phyloP scores from a whole-genome alignment of 92 coral and sea anemone genomes.

The Bergia puertoricense region DNA sequence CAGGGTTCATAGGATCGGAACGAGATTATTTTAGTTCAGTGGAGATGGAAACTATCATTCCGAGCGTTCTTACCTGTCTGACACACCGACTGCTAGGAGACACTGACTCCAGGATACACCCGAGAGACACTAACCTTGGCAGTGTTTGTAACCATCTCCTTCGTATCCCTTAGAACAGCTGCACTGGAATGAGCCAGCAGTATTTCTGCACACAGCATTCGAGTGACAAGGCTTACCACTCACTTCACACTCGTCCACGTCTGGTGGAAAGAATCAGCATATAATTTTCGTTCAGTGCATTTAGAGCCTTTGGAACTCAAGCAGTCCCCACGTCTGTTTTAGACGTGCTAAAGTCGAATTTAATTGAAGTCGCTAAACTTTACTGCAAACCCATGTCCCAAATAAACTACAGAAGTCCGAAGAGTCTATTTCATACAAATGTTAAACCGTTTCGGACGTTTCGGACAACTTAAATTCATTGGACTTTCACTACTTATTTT shows the following conservation, averaged over 20 bases:
- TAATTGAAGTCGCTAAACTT: no score
- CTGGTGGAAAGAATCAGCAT: slow-evolving; percentile 24
- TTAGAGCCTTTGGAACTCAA: not conserved
- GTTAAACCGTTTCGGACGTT: no score
- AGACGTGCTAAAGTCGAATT: no score
- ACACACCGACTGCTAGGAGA: not conserved
- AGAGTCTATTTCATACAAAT: no score
- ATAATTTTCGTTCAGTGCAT: not conserved
- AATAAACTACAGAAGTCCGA: no score
- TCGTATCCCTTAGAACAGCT: slow-evolving; percentile 75
- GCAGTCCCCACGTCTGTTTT: not conserved
- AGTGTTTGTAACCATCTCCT: slow-evolving; percentile 65
- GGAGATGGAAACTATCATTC: not conserved
- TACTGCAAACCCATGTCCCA: no score
- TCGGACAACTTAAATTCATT: no score
- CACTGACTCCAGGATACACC: slow-evolving; percentile 22
- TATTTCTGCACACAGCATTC: slow-evolving; percentile 67
- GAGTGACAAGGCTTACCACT: slow-evolving; percentile 55
- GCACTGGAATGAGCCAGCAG: slow-evolving; percentile 71
- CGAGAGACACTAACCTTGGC: slow-evolving; percentile 54
- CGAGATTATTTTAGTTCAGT: not conserved
- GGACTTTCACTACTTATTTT: no score
- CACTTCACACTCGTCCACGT: slow-evolving; percentile 50
- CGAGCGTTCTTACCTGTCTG: not conserved
- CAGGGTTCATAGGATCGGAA: no score